Base-by-base conservation (phyloP, 2,797 vertebrate species). In the Xiphorhynchus erythropygius region DNA sequence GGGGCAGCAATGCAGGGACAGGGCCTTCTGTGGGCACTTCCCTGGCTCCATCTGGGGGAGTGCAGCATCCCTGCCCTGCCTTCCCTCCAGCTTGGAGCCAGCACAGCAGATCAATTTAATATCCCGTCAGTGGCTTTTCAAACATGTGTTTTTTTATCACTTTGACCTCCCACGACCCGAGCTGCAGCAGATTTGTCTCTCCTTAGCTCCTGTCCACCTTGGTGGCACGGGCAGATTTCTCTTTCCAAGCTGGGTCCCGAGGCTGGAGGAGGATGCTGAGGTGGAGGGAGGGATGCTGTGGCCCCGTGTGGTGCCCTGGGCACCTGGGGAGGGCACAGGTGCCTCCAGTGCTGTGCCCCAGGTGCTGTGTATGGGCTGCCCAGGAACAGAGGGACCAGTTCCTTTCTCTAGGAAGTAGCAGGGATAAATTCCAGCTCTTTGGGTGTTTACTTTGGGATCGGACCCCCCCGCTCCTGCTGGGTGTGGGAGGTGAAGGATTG, bases 271-370 rank as follows among this genome's bases (percentile, higher is more conserved):
- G 70, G 33, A n/a, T 7, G 23, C 62, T 7, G 7, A 6, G n/a
- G 5, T 11, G 49, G 55, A 82, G 28, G 24, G 52, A 49, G 39
- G 50, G 39, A 8, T 2, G 18, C 5, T 2, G 0, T 25, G 53
- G 17, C 7, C 1, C 41, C 1, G 8, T 1, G 27, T 0, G 1
- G 14, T 1, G 5, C 21, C 33, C 4, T 24, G 42, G 3, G 39
- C 3, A 1, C 13, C 44, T 10, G 9, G 30, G 39, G 32, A 10
- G 27, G 16, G 33, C 23, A 0, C 4, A 6, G 62, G 3, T 3
- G 14, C 17, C 59, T 50, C 21, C 35, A 8, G 42, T 11, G 57
- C 10, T 1, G 39, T 1, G 63, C 37, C 17, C 1, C 1, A 0
- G 1, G 19, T 1, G 41, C 65, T 15, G 10, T 2, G 10, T 5